Evolutionary conservation across 2,888 invertebrate genomes (phyloP).

Genomic region (Macrosiphum euphorbiae): DNA sequence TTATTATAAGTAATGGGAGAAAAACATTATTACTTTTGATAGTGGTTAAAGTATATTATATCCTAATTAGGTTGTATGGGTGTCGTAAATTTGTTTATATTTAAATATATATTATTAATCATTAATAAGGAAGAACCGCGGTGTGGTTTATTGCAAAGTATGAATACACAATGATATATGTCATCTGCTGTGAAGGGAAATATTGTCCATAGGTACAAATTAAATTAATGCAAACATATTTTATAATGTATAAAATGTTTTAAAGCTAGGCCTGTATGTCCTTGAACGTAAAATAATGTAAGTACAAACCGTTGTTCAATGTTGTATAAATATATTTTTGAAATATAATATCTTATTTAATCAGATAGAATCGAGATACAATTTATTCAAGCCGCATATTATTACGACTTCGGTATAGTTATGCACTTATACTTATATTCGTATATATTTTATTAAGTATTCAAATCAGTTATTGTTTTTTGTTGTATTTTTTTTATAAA

Average conservation of each 20-base stretch:
- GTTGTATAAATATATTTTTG: neutral
- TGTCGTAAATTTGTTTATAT: neutral
- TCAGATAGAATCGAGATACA: neutral
- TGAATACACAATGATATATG: constrained; percentile 45
- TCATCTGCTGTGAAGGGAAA: constrained; percentile 45
- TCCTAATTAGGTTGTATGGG: neutral
- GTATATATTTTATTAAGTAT: neutral
- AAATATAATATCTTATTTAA: neutral
- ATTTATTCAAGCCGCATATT: neutral
- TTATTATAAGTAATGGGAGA: constrained; percentile 29
- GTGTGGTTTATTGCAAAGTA: constrained; percentile 40
- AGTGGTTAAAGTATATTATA: neutral
- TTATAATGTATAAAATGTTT: constrained; percentile 20
- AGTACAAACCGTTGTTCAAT: too few relatives aligned
- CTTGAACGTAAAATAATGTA: neutral
- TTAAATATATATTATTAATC: constrained; percentile 17
- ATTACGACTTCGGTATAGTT: neutral
- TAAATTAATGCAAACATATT: constrained; percentile 49
- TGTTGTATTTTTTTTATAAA: neutral
- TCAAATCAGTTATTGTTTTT: neutral
- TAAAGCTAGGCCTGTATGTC: neutral
- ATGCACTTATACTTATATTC: neutral
- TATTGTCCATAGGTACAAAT: constrained; percentile 19
- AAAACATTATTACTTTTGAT: neutral
- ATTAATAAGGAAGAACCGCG: constrained; percentile 35